Base-by-base conservation (phyloP, 2,888 invertebrate genomes). In the Chalcosyrphus nemorum region DNA sequence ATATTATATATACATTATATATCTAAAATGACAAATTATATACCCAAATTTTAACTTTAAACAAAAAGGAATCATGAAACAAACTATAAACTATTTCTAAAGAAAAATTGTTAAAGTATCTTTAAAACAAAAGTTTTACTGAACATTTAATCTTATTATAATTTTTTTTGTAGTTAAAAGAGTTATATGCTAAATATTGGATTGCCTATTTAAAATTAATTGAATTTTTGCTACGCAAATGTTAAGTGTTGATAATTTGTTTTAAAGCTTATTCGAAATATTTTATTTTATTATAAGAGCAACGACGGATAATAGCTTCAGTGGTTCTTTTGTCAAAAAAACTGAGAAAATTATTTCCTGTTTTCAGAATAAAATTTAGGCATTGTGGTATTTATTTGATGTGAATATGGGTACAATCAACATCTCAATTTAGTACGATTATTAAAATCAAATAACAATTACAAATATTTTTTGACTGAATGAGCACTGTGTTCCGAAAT, bases 11-110 rank as follows among this genome's bases (percentile, higher is more conserved):
- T 61, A 76, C 57, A 63, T 57, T 71, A 71, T 57, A 68, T 63
- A 68, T 77, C 68, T 77, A 74, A n/a, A 38, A 82, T 68, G 50
- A 61, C 13, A 61, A 82, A 50, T 57, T 77, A 82, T 82, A 56
- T 77, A 82, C 68, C 66, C 68, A 66, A 65, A 38, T 52, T 56
- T 50, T 61, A 81, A 76, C 61, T 43, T 74, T 63, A 19, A 59
- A 66, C 32, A 0, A n/a, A 56, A 71, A 7, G 11, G 70, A 71
- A 50, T 17, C 15, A 56, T 66, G 9, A 52, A 52, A 45, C 52
- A 59, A 52, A 59, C 27, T 59, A 47, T 66, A 70, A 61, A 56
- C 50, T 72, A 54, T 70, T 65, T 57, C 65, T 76, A 52, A 70
- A 70, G 63, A 70, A 15, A 68, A 74, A 54, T 47, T 81, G 21